phyloP scores from a whole-genome alignment of 2,113 vertebrate species.

The Gnathonemus longibarbis region DNA sequence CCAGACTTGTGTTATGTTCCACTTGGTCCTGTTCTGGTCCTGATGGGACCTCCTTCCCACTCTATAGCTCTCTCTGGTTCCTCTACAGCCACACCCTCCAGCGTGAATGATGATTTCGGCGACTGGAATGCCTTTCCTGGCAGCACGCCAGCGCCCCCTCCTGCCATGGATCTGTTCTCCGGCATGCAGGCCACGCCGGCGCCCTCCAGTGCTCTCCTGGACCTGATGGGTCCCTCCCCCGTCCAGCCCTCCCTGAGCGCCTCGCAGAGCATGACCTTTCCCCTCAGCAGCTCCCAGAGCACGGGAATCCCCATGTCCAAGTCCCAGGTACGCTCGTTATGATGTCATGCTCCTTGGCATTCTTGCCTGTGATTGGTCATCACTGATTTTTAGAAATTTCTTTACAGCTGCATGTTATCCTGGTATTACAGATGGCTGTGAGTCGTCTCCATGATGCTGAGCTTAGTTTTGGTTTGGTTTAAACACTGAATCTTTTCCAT shows the following conservation, averaged over 20 bases:
- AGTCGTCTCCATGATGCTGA: background rate
- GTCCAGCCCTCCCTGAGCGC: slow-evolving; percentile 70
- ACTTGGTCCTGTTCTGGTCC: background rate
- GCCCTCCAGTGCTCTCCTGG: slow-evolving; percentile 75
- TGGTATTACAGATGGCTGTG: background rate
- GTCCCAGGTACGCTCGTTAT: slow-evolving; percentile 66
- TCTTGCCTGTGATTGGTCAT: background rate
- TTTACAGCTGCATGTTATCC: background rate
- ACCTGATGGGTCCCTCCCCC: slow-evolving; percentile 76
- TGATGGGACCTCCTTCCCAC: background rate
- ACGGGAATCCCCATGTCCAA: slow-evolving; percentile 73
- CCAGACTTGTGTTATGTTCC: background rate
- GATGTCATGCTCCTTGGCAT: background rate
- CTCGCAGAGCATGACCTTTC: slow-evolving; percentile 90
- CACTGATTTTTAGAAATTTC: background rate
- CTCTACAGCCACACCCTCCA: slow-evolving; percentile 57
- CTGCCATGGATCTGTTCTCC: slow-evolving; percentile 56
- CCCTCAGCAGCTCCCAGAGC: slow-evolving; percentile 72
- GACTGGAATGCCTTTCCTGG: slow-evolving; percentile 92
- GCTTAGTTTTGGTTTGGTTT: background rate
- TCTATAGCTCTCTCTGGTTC: background rate
- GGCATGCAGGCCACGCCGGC: slow-evolving; percentile 41
- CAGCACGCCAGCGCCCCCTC: slow-evolving; percentile 55
- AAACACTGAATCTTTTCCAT: background rate
- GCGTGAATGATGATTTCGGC: slow-evolving; percentile 84